Evolutionary conservation across 2,797 vertebrate genomes (phyloP).

Genomic region (Eleutherodactylus coqui): DNA sequence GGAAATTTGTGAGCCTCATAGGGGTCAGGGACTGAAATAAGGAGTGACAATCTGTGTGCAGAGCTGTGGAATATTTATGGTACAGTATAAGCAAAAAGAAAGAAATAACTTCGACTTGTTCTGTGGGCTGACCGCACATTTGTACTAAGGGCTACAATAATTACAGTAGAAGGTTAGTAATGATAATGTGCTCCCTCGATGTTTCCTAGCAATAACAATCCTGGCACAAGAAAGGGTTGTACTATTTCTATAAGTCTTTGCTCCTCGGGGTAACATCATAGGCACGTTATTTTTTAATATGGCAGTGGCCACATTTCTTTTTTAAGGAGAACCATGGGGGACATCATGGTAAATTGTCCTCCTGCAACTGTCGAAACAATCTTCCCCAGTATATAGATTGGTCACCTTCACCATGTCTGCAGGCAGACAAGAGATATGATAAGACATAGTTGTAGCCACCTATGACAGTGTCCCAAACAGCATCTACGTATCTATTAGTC

Average conservation of each 20-base stretch:
- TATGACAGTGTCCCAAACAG: constrained; percentile 46
- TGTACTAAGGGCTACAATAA: not conserved
- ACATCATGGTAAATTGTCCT: constrained; percentile 46
- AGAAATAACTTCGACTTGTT: not conserved
- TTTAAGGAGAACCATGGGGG: constrained; percentile 11
- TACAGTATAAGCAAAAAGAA: not conserved
- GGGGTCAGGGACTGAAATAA: not conserved
- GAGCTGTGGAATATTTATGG: not conserved
- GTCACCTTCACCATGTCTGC: constrained; percentile 48
- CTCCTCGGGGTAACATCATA: not conserved
- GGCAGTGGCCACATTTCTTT: not conserved
- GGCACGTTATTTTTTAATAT: not conserved
- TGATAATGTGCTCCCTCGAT: not conserved
- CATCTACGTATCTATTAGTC: constrained; percentile 43
- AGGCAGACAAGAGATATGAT: not conserved
- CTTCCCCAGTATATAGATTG: constrained; percentile 1
- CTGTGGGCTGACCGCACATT: not conserved
- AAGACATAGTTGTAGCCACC: constrained; percentile 44
- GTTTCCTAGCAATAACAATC: not conserved
- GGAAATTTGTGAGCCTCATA: not conserved
- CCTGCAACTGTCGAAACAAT: not conserved
- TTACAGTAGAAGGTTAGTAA: not conserved
- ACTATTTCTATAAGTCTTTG: not conserved
- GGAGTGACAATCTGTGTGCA: not conserved
- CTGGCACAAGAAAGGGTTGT: not conserved